Conservation (phyloP, 64 coral and sea anemone species). For the Montipora foliosa region DNA sequence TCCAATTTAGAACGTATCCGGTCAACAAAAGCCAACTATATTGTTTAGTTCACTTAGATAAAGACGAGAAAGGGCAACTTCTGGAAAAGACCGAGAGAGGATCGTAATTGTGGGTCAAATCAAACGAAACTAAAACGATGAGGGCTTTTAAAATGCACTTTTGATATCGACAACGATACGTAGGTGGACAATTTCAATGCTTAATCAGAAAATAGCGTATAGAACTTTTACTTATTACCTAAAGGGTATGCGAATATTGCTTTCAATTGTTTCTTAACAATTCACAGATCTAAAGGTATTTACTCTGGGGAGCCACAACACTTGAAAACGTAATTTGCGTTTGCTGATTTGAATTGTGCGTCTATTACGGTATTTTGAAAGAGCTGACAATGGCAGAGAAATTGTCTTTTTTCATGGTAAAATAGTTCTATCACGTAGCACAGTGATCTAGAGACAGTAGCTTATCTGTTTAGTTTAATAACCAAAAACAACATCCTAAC, state of each 20-base stretch:
- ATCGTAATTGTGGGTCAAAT: no score
- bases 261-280: conserved; percentile 21
- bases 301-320: not conserved
- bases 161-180: no score
- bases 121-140: no score
- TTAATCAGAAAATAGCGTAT: not conserved
- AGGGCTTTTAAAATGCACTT: no score
- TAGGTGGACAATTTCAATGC: no score
- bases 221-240: conserved; percentile 3
- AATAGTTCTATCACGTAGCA: conserved; percentile 1
- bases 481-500: conserved; percentile 17
- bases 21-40: not conserved
- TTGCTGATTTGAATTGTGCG: conserved; percentile 12
- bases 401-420: not conserved
- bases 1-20: not conserved
- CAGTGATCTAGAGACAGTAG: not conserved
- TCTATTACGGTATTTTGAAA: not conserved
- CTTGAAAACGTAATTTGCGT: conserved; percentile 30
- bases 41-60: not conserved
- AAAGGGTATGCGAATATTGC: conserved; percentile 7
- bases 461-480: conserved; percentile 25
- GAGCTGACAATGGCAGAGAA: not conserved
- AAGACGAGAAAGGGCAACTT: no score
- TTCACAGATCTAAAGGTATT: conserved; percentile 31
- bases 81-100: no score